Conservation (phyloP, 2,113 vertebrate species). For the Lepisosteus osseus region DNA sequence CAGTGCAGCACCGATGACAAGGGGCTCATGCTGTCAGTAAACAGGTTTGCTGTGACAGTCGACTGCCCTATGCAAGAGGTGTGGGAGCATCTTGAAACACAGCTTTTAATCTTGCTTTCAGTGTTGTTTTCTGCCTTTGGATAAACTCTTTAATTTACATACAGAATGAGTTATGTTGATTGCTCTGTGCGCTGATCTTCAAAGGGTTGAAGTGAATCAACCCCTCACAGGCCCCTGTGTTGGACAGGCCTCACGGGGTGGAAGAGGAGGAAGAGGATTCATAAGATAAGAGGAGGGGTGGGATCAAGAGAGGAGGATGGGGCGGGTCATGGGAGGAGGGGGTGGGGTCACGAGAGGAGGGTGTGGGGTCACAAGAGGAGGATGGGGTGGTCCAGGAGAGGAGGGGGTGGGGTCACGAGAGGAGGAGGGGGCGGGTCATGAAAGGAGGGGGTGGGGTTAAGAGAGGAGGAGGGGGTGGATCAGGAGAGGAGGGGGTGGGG, state of each 20-base stretch:
- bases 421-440: slow-evolving; percentile 20
- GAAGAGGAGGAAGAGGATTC: not conserved
- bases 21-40: no score
- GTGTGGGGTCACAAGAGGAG: not conserved
- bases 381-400: no score
- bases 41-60: no score
- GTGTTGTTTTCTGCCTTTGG: not conserved
- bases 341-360: slow-evolving; percentile 11
- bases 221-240: not conserved
- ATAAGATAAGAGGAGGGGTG: slow-evolving; percentile 6
- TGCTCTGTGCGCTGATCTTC: not conserved
- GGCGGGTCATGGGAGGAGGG: not conserved
- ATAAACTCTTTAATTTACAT: not conserved
- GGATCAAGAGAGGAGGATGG: slow-evolving; percentile 17
- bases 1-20: no score
- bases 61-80: no score
- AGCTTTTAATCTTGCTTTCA: not conserved
- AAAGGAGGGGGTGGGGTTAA: slow-evolving; percentile 28
- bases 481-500: slow-evolving; percentile 8
- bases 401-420: slow-evolving; percentile 4
- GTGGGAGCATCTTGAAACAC: no score
- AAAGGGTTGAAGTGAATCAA: not conserved
- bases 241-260: slow-evolving; percentile 10
- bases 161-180: not conserved
- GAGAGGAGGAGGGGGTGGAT: not conserved